A percentile compares a stretch with the other conserved stretches of the same genome.
Evolutionary conservation across 2,888 invertebrate species (phyloP).

Genomic region (Megamerina dolium): DNA sequence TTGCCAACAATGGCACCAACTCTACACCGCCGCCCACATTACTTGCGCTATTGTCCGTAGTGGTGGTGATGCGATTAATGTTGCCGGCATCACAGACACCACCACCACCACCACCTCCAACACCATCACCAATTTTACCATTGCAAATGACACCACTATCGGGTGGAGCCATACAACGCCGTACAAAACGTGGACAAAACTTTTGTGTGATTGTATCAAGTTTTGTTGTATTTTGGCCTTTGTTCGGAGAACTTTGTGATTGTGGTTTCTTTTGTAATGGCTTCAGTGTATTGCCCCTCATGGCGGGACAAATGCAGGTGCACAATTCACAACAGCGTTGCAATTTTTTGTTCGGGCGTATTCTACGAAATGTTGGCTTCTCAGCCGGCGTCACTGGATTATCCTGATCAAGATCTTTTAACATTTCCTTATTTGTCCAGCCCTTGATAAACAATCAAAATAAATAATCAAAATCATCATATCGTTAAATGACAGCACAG

Average conservation of each 20-base stretch:
- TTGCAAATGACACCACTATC: not conserved
- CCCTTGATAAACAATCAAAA: no score
- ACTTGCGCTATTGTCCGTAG: constrained; percentile 23
- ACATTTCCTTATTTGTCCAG: constrained; percentile 49
- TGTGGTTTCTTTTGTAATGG: constrained; percentile 15
- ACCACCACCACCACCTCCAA: constrained; percentile 2
- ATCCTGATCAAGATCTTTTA: constrained; percentile 46
- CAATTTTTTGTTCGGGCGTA: constrained; percentile 30
- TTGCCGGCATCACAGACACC: constrained; percentile 5
- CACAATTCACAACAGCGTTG: constrained; percentile 43
- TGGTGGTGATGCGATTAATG: constrained; percentile 22
- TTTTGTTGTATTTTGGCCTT: constrained; percentile 15
- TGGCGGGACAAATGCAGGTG: constrained; percentile 40
- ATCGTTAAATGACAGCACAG: no score
- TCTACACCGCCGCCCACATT: constrained; percentile 64
- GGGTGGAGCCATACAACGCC: constrained; percentile 17
- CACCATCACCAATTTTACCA: no score
- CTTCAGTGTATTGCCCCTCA: constrained; percentile 23
- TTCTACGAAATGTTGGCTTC: constrained; percentile 40
- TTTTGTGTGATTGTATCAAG: constrained; percentile 26
- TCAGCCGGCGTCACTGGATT: constrained; percentile 44
- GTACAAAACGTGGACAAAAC: constrained; percentile 32
- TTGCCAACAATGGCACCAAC: constrained; percentile 68
- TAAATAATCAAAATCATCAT: no score
- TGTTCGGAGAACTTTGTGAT: constrained; percentile 17